phyloP scores from a whole-genome alignment of 1,140 invertebrate species.

The Drosophila sulfurigaster region DNA sequence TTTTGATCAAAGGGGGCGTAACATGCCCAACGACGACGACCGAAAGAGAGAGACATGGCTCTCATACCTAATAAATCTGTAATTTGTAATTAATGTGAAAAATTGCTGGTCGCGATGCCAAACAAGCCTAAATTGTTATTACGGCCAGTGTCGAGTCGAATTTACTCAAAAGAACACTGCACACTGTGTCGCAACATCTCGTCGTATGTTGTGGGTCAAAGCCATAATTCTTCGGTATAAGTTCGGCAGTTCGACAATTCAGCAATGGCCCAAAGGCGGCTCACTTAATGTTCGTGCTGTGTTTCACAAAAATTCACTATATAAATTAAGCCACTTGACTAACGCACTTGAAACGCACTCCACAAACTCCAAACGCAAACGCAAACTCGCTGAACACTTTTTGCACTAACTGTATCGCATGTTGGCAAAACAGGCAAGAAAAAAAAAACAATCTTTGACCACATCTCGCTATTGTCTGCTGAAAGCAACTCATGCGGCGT shows the following conservation, averaged over 20 bases:
- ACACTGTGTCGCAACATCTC: conserved; percentile 42
- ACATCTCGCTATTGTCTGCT: conserved; percentile 71
- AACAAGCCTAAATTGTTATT: conserved; percentile 84
- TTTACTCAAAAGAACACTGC: conserved; percentile 23
- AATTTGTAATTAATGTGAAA: conserved; percentile 84
- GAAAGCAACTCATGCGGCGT: conserved; percentile 75
- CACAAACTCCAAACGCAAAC: conserved; percentile 13
- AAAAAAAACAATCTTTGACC: conserved; percentile 23
- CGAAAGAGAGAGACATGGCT: conserved; percentile 40
- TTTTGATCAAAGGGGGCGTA: conserved; percentile 33
- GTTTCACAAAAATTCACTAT: conserved; percentile 71
- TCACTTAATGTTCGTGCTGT: conserved; percentile 56
- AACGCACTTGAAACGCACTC: conserved; percentile 50
- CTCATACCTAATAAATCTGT: conserved; percentile 83
- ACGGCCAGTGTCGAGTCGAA: conserved; percentile 60
- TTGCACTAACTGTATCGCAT: conserved; percentile 31
- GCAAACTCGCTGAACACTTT: conserved; percentile 57
- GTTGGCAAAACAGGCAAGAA: conserved; percentile 35
- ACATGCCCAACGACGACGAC: conserved; percentile 32
- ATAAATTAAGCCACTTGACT: conserved; percentile 80
- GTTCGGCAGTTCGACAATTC: conserved; percentile 65
- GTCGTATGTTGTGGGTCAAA: conserved; percentile 73
- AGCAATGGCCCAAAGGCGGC: conserved; percentile 30
- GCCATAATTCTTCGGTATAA: conserved; percentile 76
- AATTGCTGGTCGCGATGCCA: conserved; percentile 72